Conservation (phyloP, 1,140 invertebrate genomes). For the Procambarus virginalis region DNA sequence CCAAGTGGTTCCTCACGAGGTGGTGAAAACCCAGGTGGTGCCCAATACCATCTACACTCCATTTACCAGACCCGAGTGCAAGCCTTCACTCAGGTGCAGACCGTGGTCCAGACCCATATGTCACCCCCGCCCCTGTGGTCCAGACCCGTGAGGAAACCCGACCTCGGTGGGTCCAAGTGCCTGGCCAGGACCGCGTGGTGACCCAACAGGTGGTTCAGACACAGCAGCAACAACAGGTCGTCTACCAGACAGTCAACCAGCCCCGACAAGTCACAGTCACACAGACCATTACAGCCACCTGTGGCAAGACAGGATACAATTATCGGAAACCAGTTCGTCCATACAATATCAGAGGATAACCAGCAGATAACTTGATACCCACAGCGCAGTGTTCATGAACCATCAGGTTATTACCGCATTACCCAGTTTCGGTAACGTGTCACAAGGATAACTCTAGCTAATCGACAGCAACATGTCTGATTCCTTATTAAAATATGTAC, state of each 20-base stretch:
- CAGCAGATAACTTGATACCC: not conserved
- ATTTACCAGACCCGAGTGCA: conserved; percentile 41
- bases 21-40: conserved; percentile 51
- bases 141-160: conserved; percentile 37
- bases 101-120: conserved; percentile 49
- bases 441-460: too few species aligned
- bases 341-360: too few species aligned
- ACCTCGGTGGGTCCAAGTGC: conserved; percentile 54
- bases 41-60: conserved; percentile 48
- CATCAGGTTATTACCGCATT: too few species aligned
- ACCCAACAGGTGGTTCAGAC: conserved; percentile 55
- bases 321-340: conserved; percentile 49
- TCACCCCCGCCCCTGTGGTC: conserved; percentile 41
- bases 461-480: too few species aligned
- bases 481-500: too few species aligned
- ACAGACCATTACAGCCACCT: conserved; percentile 54
- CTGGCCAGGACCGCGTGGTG: conserved; percentile 47
- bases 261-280: conserved; percentile 53
- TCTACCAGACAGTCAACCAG: conserved; percentile 60
- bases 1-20: conserved; percentile 58
- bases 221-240: conserved; percentile 45
- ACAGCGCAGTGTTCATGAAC: not conserved
- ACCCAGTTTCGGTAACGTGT: too few species aligned
- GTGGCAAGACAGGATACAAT: conserved; percentile 54
- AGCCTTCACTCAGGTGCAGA: conserved; percentile 64